Base-by-base conservation (phyloP, 2,113 vertebrate species). In the Gallinago jamesoni region DNA sequence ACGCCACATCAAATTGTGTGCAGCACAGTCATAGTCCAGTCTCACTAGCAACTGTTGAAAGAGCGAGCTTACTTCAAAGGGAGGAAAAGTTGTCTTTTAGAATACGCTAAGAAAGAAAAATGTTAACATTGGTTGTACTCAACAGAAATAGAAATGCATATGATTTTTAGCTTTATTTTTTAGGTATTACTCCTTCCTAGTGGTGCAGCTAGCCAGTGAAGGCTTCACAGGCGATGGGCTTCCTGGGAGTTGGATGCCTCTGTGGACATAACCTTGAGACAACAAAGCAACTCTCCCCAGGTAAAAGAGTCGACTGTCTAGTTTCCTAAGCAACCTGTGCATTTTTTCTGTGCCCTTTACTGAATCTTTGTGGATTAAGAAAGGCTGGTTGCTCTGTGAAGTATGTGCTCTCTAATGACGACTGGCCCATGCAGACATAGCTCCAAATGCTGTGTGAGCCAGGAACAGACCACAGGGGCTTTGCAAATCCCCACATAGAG, bases 401-500 rank as follows among this genome's bases (percentile, higher is more conserved):
- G 62, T 95, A 88, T 84, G 92, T 94, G 93, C 68, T 96, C 63
- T 90, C 31, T 93, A 95, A 94, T 82, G 87, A 96, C 12, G 2
- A 21, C 84, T 87, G 90, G 90, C 87, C 94, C 87, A 57, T 12
- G n/a, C 43, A 96, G 84, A 89, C 66, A 66, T 94, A 48, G n/a
- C 75, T 96, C 74, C 48, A 47, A 94, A 92, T 53, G 1, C 69
- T 69, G 22, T 63, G 74, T 15, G 94, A 97, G 70, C 92, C 96
- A 94, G 95, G 69, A 88, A 85, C 39, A 52, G 80, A 87, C 93
- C 16, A 6, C 67, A 41, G 84, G 64, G 77, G 59, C 47, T 93
- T 96, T 97, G 76, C 74, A 97, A 97, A 97, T 94, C 90, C 89
- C 94, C 62, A 56, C 73, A 93, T 95, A 96, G 90, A 97, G 74